Percentiles rank a stretch among this genome's conserved stretches.
Conservation (phyloP, 2,113 vertebrate genomes). For the Delphinapterus leucas region DNA sequence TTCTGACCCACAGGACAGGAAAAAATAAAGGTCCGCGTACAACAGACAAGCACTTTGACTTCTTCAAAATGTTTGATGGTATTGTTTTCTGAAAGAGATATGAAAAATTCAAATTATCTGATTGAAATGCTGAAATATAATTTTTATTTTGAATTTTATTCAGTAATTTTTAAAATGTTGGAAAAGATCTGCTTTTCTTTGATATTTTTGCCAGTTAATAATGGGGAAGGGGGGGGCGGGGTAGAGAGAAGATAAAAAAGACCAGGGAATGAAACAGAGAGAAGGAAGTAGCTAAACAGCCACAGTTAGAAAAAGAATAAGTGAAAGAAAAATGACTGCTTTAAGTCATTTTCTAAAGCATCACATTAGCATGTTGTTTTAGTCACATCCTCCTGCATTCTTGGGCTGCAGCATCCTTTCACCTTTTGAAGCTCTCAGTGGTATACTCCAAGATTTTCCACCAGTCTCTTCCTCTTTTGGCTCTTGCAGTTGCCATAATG, state of each 20-base stretch:
- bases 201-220: background rate
- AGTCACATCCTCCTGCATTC: rapidly evolving
- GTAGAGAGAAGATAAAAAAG: background rate
- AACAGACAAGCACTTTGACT: background rate
- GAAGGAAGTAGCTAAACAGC: background rate
- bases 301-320: background rate
- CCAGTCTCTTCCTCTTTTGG: background rate
- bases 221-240: no score
- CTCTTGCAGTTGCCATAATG: background rate
- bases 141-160: slow-evolving; percentile 20
- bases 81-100: background rate
- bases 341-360: background rate
- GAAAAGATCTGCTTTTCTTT: background rate
- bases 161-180: background rate
- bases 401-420: background rate
- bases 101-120: background rate
- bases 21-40: background rate
- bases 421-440: background rate
- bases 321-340: background rate
- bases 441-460: background rate
- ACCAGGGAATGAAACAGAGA: background rate
- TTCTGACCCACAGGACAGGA: background rate
- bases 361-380: rapidly evolving
- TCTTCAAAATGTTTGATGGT: background rate
- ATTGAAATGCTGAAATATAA: background rate